Evolutionary conservation across 1,140 invertebrate genomes (phyloP), one percentile per base, ranked within the genome.

Genomic region (Galleria mellonella): DNA sequence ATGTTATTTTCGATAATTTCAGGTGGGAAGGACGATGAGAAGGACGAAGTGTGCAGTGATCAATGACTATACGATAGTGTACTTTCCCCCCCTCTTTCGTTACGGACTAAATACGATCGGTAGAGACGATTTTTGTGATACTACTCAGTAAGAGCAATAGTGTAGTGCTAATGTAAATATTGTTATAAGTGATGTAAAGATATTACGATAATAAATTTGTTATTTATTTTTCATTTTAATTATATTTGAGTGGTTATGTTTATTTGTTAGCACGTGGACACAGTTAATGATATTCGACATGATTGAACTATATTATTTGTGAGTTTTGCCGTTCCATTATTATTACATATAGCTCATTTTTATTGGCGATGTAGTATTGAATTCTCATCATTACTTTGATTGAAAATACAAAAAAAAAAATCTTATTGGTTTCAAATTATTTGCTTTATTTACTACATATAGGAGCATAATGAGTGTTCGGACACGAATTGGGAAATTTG

Each of bases 91-190:
- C 54, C 36, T 47, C 59, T 55, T 54, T 43, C 9, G 10, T 52
- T 52, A 66, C 37, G 51, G 41, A 63, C 57, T 51, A 46, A 60
- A 58, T 65, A 55, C 23, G 60, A 78, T 84, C 81, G 81, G 65
- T 48, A 81, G 63, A 69, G 81, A 84, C 81, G 77, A 84, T 78
- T 39, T 43, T 72, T 79, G 81, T 84, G 77, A 82, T 84, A 82
- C 81, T 84, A 83, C 55, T 50, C 59, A 62, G 50, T 84, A 79
- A 84, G 75, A 46, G 54, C 62, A 59, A 61, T 54, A 68, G 62
- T 71, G 58, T 43, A 61, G 60, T 53, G 45, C 64, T 68, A 50
- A 51, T 83, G 79, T 83, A 83, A 72, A 81, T 83, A 83, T 57
- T 76, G 77, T 69, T 46, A 40, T 78, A 77, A 75, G 72, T 60